phyloP scores from a whole-genome alignment of 1,140 invertebrate species.

The Eulimnadia texana region DNA sequence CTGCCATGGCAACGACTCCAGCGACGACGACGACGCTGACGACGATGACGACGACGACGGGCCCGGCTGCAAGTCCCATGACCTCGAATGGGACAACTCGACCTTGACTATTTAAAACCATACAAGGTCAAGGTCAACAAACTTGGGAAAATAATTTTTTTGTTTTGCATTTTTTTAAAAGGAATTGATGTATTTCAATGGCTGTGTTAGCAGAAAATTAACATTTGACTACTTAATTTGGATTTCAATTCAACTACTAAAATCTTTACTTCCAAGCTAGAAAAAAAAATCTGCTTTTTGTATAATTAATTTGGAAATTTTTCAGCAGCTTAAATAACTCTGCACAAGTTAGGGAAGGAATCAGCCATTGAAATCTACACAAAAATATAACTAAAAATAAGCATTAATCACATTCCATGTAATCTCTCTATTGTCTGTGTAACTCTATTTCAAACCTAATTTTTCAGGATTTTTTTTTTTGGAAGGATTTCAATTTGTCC shows the following conservation, averaged over 20 bases:
- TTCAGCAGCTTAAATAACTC: too few relatives aligned
- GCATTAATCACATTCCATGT: neutral
- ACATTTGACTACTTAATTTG: too few relatives aligned
- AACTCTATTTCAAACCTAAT: neutral
- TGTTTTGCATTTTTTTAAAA: neutral
- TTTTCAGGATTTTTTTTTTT: neutral
- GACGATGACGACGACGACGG: slow-evolving; percentile 25
- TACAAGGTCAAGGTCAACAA: neutral
- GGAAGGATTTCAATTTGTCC: too few relatives aligned
- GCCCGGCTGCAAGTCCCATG: slow-evolving; percentile 25
- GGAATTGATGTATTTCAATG: too few relatives aligned
- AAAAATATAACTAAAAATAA: neutral
- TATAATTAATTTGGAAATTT: too few relatives aligned
- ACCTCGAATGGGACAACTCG: slow-evolving; percentile 50
- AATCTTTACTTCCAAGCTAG: too few relatives aligned
- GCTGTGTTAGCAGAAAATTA: too few relatives aligned
- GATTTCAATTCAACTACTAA: too few relatives aligned
- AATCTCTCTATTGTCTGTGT: neutral
- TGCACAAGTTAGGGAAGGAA: too few relatives aligned
- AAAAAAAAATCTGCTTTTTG: too few relatives aligned
- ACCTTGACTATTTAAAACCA: slow-evolving; percentile 36
- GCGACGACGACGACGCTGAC: slow-evolving; percentile 38
- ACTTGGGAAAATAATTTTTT: neutral
- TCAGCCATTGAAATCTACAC: too few relatives aligned
- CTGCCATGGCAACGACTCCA: slow-evolving; percentile 30